These are phyloP conservation scores for Metellina segmentata DNA, from an alignment of 2,888 invertebrate genomes.

Conservation along the genomic window DNA sequence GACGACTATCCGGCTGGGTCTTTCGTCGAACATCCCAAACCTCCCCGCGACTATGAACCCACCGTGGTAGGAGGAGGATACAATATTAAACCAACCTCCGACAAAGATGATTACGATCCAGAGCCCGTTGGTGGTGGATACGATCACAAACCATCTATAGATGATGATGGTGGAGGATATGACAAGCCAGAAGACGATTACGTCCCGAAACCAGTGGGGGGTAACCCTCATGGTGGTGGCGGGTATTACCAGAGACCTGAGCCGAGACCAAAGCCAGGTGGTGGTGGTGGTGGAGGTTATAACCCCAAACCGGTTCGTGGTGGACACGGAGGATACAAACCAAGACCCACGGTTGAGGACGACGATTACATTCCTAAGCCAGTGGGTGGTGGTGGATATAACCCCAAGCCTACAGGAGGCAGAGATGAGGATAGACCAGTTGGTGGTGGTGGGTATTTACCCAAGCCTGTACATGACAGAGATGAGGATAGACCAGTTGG, in stretches of 20 bases:
- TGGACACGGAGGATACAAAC: constrained; percentile 15
- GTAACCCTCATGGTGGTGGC: not conserved
- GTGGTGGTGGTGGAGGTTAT: not conserved
- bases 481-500: not conserved
- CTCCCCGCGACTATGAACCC: constrained; percentile 20
- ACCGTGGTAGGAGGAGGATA: not conserved
- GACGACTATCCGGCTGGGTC: constrained; percentile 22
- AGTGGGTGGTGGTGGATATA: not conserved
- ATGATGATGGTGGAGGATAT: not conserved
- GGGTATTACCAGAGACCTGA: too few relatives aligned
- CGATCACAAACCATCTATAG: not conserved
- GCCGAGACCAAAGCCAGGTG: too few relatives aligned
- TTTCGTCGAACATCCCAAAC: not conserved
- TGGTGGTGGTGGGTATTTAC: constrained; percentile 31
- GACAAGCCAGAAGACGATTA: not conserved
- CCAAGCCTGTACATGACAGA: constrained; percentile 20
- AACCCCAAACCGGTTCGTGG: not conserved
- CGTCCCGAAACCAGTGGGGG: constrained; percentile 5
- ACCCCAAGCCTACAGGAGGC: not conserved
- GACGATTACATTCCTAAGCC: constrained; percentile 27
- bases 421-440: not conserved
- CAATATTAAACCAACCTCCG: not conserved
- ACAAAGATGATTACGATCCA: not conserved
- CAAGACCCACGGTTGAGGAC: constrained; percentile 10
- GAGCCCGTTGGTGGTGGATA: constrained; percentile 3